A percentile compares a stretch with the other conserved stretches of the same genome.
These are phyloP conservation scores for Fragum fragum DNA, from an alignment of 2,888 invertebrate genomes.

Conservation along the genomic window DNA sequence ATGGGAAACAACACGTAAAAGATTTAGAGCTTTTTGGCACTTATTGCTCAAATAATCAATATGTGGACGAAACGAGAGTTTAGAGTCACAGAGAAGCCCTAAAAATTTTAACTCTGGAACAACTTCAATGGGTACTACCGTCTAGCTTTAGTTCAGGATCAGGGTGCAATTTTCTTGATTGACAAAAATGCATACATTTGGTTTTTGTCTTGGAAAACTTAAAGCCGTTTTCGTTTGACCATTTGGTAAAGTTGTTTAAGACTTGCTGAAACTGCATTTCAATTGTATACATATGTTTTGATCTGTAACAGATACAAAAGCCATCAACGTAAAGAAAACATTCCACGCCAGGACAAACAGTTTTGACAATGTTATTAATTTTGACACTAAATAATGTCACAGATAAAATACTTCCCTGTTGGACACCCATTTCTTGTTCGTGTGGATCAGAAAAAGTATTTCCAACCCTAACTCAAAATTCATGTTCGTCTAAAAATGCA, in stretches of 20 bases:
- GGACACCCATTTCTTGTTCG: constrained; percentile 33
- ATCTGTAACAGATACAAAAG: constrained; percentile 30
- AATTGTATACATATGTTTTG: constrained; percentile 34
- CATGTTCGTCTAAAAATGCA: constrained; percentile 16
- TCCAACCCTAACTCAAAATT: constrained; percentile 21
- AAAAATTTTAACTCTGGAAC: neutral
- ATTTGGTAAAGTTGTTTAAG: constrained; percentile 23
- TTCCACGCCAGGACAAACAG: neutral
- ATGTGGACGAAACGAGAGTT: neutral
- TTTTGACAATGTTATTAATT: constrained; percentile 29
- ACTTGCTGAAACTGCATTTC: constrained; percentile 31
- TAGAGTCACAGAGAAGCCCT: neutral
- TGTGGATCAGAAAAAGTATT: constrained; percentile 16
- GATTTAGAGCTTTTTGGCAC: constrained; percentile 53
- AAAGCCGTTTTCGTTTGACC: constrained; percentile 51
- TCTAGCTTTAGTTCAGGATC: constrained; percentile 39
- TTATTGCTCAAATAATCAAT: constrained; percentile 34
- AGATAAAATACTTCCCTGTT: constrained; percentile 31
- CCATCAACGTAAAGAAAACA: constrained; percentile 34
- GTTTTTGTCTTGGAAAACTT: constrained; percentile 53
- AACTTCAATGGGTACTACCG: neutral
- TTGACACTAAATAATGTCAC: constrained; percentile 28
- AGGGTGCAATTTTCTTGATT: constrained; percentile 17
- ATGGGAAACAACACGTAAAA: constrained; percentile 37
- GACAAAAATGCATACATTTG: constrained; percentile 49